Conservation (phyloP, 1,140 invertebrate genomes). For the Delia radicum region DNA sequence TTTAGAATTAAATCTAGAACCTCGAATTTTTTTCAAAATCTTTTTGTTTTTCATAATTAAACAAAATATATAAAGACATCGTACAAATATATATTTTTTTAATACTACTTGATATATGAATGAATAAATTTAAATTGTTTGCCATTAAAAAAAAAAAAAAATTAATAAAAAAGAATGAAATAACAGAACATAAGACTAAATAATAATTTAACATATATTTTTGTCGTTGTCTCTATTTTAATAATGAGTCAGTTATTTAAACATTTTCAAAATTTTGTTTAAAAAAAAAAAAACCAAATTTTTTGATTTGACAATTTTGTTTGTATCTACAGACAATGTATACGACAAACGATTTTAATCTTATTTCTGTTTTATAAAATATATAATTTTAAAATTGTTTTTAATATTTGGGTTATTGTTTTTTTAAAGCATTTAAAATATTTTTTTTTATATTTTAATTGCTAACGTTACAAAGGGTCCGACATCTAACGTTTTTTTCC, state of each 20-base stretch:
- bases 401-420: not conserved
- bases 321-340: not conserved
- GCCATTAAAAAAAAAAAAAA: constrained; percentile 17
- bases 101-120: constrained; percentile 43
- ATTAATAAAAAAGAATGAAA: not conserved
- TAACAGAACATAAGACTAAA: not conserved
- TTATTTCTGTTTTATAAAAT: not conserved
- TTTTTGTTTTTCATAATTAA: constrained; percentile 28
- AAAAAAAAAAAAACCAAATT: not conserved
- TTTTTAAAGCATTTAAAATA: not conserved
- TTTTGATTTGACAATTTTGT: not conserved
- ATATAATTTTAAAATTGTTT: not conserved
- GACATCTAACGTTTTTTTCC: too few species aligned
- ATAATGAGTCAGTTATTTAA: constrained; percentile 1
- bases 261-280: not conserved
- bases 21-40: not conserved
- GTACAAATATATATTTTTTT: constrained; percentile 17
- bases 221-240: not conserved
- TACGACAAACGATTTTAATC: not conserved
- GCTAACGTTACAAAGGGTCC: too few species aligned
- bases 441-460: too few species aligned
- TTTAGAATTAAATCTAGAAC: not conserved
- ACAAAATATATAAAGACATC: constrained; percentile 22
- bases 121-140: constrained; percentile 35
- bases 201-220: not conserved